These are phyloP conservation scores for Melanchra persicariae DNA, from an alignment of 2,888 invertebrate genomes.

Conservation along the genomic window DNA sequence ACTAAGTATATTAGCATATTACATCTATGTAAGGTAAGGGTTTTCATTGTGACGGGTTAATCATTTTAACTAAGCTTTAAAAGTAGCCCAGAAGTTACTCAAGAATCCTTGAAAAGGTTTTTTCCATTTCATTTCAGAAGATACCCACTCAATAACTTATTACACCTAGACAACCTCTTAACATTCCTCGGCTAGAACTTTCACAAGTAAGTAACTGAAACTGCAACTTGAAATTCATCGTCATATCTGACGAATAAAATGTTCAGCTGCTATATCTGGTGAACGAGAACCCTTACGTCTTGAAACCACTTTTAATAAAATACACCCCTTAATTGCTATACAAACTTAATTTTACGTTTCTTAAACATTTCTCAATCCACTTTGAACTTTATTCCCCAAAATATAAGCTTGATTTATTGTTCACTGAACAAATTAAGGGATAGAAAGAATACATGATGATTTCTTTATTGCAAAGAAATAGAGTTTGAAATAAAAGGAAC, in stretches of 20 bases:
- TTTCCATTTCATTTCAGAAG: background rate
- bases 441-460: slow-evolving; percentile 20
- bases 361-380: slow-evolving; percentile 17
- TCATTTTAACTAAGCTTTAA: no score
- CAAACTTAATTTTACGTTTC: slow-evolving; percentile 49
- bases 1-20: no score
- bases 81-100: background rate
- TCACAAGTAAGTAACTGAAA: background rate
- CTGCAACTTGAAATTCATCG: background rate
- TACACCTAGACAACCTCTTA: background rate
- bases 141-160: background rate
- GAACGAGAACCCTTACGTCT: slow-evolving; percentile 41
- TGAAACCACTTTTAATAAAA: slow-evolving; percentile 60
- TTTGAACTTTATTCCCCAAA: slow-evolving; percentile 19
- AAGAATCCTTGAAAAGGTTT: background rate
- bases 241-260: background rate
- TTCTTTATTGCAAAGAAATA: slow-evolving; percentile 56
- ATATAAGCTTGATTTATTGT: slow-evolving; percentile 10
- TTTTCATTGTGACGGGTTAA: no score
- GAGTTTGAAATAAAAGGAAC: slow-evolving; percentile 42
- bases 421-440: slow-evolving; percentile 9
- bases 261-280: slow-evolving; percentile 6
- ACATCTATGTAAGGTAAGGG: background rate
- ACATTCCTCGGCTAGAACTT: background rate
- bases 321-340: slow-evolving; percentile 64